Evolutionary conservation across 2,797 vertebrate species (phyloP).

Genomic region (Onychomys leucogaster): DNA sequence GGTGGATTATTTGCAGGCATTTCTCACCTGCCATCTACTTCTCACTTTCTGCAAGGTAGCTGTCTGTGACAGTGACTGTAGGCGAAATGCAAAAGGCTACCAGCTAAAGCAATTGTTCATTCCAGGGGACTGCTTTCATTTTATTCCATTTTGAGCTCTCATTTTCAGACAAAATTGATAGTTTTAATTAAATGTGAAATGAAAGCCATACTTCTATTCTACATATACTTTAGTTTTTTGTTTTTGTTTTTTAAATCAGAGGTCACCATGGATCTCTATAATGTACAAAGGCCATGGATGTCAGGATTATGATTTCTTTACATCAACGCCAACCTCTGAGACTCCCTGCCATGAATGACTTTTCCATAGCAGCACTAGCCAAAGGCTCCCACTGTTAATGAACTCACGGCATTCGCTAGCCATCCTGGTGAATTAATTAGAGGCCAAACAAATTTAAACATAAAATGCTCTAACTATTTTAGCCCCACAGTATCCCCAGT

Average conservation of each 20-base stretch:
- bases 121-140: background rate
- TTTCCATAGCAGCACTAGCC: conserved; percentile 29
- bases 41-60: background rate
- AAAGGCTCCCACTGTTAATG: conserved; percentile 33
- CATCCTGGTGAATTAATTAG: conserved; percentile 55
- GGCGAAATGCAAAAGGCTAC: background rate
- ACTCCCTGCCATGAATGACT: background rate
- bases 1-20: background rate
- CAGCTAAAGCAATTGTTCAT: background rate
- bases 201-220: conserved; percentile 42
- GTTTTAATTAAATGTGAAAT: conserved; percentile 72
- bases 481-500: background rate
- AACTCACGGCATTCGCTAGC: background rate
- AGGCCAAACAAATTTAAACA: conserved; percentile 51
- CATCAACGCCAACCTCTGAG: background rate
- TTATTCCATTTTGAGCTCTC: conserved; percentile 47
- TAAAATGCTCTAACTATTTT: conserved; percentile 28
- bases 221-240: background rate
- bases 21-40: background rate
- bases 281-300: background rate
- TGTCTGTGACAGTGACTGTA: background rate
- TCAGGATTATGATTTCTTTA: conserved; percentile 44
- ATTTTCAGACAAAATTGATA: conserved; percentile 63
- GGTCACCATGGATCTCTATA: conserved; percentile 33
- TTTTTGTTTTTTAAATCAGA: background rate